Base-by-base conservation (phyloP, 2,888 invertebrate genomes). In the Ophonus ardosiacus region DNA sequence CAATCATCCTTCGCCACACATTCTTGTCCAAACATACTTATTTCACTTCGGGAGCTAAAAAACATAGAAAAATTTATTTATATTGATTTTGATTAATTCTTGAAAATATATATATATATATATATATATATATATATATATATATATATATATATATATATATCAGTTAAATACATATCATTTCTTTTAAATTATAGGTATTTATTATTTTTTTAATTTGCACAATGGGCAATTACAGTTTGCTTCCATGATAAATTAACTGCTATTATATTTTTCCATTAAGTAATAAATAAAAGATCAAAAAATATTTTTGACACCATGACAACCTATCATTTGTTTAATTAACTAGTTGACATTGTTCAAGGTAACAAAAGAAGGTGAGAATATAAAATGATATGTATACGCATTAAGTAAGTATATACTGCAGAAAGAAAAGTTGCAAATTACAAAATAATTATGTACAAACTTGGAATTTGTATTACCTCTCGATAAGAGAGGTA, bases 271-370 rank as follows among this genome's bases (percentile, higher is more conserved):
- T 18, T 18, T 10, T 61, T 61, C 59, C 59, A 61, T 61, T 61
- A 61, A 61, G 17, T n/a, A 17, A 31, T 31, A 31, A 31, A 6
- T 31, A 31, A 31, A 31, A 61, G 15, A 17, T 61, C 17, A 10
- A 10, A 15, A n/a, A 61, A 61, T 17, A 61, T 61, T 61, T 61
- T 61, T 61, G 59, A 61, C 17, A 61, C 8, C 8, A 17, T 61
- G 18, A 61, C 59, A 61, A 61, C 59, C 15, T 61, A 17, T 61
- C 59, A 61, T 61, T 61, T 61, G 18, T 61, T 61, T 61, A 18
- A 17, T 18, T 8, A 15, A 18, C 59, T 61, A 18, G 59, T 61
- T 61, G 59, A 61, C 59, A 61, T 18, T 61, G 17, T 15, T 0
- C 43, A 51, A 51, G 43, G 43, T 10, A 13, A 8, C 8, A 51